Evolutionary conservation across 1,140 invertebrate genomes (phyloP), one percentile per base, ranked within the genome.

Genomic region (Trichonephila clavata): DNA sequence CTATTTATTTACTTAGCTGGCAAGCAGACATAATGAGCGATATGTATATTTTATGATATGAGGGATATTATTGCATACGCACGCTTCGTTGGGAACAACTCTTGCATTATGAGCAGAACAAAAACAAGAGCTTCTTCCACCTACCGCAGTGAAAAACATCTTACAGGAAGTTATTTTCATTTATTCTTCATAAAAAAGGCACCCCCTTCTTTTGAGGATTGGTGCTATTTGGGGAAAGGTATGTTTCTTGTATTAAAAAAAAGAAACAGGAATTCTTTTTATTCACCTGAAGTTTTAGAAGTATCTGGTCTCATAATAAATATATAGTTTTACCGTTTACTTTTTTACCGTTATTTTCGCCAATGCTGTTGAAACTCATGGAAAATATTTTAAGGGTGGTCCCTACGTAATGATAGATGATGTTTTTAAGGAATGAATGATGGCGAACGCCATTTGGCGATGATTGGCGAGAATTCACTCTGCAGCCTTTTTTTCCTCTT

Each of bases 301-400:
- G 18, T 77, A 39, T 77, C 13, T 32, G 71, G 71, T 32, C 27
- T 77, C 27, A 77, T 77, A 77, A 77, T 77, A 77, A 77, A 77
- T 77, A 77, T 27, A 77, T 77, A 39, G 6, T n/a, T n/a, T n/a
- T n/a, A n/a, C n/a, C n/a, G 27, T 18, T 32, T 32, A 32, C n/a
- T 39, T 77, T 77, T 77, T 77, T 27, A 7, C 32, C 10, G 14
- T 39, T 32, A 32, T 77, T 27, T 18, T 77, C 7, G 7, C 18
- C 32, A 77, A 32, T 39, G 24, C 16, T 20, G 71, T 77, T 77
- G 71, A 77, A 77, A 16, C 32, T 68, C 65, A 77, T 39, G 27
- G 71, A 83, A 83, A n/a, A 83, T 83, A 59, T 43, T 18, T 39
- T 18, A n/a, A 83, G 81, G 81, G 81, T 83, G 81, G 50, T 83